Evolutionary conservation across 2,113 vertebrate species (phyloP).

Genomic region (Benitochromis conjunctus): DNA sequence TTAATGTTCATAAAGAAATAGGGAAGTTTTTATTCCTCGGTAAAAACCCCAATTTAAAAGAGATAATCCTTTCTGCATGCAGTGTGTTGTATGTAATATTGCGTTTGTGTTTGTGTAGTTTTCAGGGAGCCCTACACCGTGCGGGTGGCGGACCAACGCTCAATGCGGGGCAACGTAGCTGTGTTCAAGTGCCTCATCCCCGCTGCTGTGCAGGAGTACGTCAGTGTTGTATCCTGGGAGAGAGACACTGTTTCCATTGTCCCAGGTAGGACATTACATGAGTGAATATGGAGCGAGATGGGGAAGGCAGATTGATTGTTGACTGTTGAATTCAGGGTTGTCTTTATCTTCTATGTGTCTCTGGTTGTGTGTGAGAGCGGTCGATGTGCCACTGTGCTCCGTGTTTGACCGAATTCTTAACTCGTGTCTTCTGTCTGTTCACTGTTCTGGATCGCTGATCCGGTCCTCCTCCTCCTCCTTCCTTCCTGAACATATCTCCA

Average conservation of each 20-base stretch:
- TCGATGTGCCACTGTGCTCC: conserved; percentile 27
- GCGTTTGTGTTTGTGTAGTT: conserved; percentile 55
- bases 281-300: background rate
- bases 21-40: background rate
- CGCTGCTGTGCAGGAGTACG: conserved; percentile 95
- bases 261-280: conserved; percentile 82
- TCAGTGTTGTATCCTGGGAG: conserved; percentile 99
- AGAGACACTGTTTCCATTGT: conserved; percentile 97
- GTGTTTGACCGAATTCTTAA: conserved; percentile 59
- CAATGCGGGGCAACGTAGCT: conserved; percentile 98
- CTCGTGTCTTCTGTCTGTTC: conserved; percentile 68
- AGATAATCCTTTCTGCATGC: background rate
- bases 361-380: background rate
- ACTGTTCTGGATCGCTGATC: conserved; percentile 70
- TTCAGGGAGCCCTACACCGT: conserved; percentile 99
- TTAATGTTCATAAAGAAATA: background rate
- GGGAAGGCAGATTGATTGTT: background rate
- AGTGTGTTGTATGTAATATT: background rate
- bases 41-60: background rate
- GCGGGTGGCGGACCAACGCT: conserved; percentile 98
- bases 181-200: conserved; percentile 99
- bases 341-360: background rate
- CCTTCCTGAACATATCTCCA: background rate
- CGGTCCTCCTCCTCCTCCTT: background rate
- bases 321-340: background rate